Percentiles rank a stretch among this genome's conserved stretches.
phyloP scores from a whole-genome alignment of 1,140 invertebrate species.

The Bombus soroeensis region DNA sequence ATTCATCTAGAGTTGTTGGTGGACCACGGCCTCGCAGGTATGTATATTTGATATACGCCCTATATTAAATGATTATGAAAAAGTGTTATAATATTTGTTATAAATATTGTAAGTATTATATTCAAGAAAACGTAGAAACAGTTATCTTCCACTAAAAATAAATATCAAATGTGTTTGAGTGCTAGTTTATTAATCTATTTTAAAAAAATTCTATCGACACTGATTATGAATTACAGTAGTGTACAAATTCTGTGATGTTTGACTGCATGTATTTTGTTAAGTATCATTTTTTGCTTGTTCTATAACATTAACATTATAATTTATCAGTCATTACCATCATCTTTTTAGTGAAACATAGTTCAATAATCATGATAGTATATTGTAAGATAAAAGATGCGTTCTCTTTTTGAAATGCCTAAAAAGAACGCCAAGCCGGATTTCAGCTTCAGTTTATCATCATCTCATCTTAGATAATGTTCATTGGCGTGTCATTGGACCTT shows the following conservation, averaged over 20 bases:
- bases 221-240: neutral
- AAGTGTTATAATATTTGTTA: neutral
- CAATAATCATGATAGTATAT: constrained; percentile 1
- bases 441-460: constrained; percentile 47
- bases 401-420: neutral
- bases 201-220: neutral
- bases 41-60: constrained; percentile 8
- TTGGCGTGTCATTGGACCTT: constrained; percentile 71
- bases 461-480: constrained; percentile 68
- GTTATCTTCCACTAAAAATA: neutral
- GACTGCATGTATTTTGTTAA: constrained; percentile 24
- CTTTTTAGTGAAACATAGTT: constrained; percentile 8
- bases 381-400: neutral
- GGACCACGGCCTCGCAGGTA: constrained; percentile 88
- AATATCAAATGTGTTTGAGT: neutral
- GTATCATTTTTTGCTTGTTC: neutral
- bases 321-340: constrained; percentile 29
- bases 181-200: neutral
- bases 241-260: neutral
- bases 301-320: constrained; percentile 8
- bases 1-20: constrained; percentile 90
- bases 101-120: neutral
- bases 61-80: neutral
- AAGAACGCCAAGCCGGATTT: constrained; percentile 13
- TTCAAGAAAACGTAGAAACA: neutral